These are phyloP conservation scores for Myotis myotis DNA, from an alignment of 2,797 vertebrate species.

Conservation along the genomic window DNA sequence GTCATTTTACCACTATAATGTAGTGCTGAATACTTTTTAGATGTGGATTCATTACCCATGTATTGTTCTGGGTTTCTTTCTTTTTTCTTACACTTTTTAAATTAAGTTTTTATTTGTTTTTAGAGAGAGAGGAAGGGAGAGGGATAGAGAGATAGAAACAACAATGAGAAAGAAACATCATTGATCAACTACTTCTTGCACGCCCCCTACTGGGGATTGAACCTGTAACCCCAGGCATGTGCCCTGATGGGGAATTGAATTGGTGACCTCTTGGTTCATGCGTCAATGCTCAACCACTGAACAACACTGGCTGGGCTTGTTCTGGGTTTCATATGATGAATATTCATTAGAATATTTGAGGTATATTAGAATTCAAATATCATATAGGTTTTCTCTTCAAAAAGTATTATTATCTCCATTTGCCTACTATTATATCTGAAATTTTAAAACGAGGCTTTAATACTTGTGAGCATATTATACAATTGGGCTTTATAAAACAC, in stretches of 20 bases:
- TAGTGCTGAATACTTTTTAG: not conserved
- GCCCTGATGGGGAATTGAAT: too few relatives aligned
- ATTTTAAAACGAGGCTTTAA: not conserved
- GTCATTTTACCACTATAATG: not conserved
- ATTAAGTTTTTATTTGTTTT: too few relatives aligned
- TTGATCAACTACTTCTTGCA: too few relatives aligned
- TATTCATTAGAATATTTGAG: not conserved
- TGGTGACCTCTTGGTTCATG: too few relatives aligned
- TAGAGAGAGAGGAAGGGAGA: too few relatives aligned
- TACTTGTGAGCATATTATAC: not conserved
- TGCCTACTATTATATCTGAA: not conserved
- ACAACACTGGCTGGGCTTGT: too few relatives aligned
- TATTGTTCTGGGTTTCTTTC: not conserved
- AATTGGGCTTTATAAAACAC: not conserved
- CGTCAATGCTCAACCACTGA: too few relatives aligned
- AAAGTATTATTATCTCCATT: not conserved
- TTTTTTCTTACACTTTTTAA: too few relatives aligned
- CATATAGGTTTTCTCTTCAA: conserved; percentile 6
- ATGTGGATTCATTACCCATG: not conserved
- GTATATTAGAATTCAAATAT: not conserved
- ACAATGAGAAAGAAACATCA: too few relatives aligned
- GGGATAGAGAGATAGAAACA: too few relatives aligned
- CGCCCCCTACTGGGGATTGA: too few relatives aligned
- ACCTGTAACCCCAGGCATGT: too few relatives aligned
- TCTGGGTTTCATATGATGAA: not conserved